Percentiles rank a stretch among this genome's conserved stretches.
Conservation (phyloP, 2,113 vertebrate species). For the Prinia subflava region DNA sequence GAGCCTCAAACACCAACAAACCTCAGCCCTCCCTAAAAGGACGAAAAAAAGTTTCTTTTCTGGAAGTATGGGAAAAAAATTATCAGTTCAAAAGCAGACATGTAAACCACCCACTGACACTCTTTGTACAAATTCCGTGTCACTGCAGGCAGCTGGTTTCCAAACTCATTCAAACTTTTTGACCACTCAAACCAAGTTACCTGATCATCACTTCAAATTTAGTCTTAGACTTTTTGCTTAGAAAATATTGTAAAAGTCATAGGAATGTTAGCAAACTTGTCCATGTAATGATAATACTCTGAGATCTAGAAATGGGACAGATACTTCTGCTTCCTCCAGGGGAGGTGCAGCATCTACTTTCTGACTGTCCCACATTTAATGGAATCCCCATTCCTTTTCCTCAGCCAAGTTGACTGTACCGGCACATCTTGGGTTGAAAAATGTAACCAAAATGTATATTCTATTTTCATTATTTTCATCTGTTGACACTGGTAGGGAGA, state of each 20-base stretch:
- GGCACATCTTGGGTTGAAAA: neutral
- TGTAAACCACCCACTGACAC: neutral
- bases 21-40: rapidly evolving
- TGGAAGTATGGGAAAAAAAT: neutral
- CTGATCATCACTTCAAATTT: neutral
- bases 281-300: neutral
- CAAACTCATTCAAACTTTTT: neutral
- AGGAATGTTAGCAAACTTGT: neutral
- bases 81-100: neutral
- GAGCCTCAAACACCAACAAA: neutral
- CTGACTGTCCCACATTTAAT: neutral
- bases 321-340: neutral
- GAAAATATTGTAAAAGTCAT: neutral
- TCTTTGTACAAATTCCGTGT: neutral
- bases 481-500: too few species aligned
- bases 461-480: too few species aligned
- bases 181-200: neutral
- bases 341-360: neutral
- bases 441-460: too few species aligned
- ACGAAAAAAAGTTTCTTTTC: neutral
- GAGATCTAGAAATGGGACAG: neutral
- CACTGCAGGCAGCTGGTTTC: neutral
- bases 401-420: neutral
- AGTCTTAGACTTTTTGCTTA: neutral
- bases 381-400: neutral